Conservation (phyloP, 2,797 vertebrate species). For the Sebastes kiyomatsui region DNA sequence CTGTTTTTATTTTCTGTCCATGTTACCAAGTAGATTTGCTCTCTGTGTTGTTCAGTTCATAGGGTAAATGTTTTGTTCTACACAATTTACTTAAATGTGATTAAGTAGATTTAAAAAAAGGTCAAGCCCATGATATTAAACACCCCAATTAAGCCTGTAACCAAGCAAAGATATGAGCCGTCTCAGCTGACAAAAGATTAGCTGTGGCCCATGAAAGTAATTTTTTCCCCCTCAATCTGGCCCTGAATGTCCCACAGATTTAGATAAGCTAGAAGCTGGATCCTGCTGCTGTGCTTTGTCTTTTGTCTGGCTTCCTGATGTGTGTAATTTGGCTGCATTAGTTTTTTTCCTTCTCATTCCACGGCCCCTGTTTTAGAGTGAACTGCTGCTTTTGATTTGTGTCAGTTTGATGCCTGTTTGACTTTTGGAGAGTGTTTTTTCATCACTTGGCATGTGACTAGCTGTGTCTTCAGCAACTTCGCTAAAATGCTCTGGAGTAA, state of each 20-base stretch:
- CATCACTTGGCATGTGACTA: neutral
- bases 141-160: conserved; percentile 5
- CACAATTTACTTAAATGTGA: conserved; percentile 1
- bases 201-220: conserved; percentile 3
- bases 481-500: neutral
- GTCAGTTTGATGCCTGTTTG: conserved; percentile 34
- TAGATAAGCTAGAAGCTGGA: conserved; percentile 26
- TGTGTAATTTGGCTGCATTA: conserved; percentile 30
- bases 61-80: conserved; percentile 1
- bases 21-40: conserved; percentile 21
- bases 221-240: neutral
- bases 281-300: conserved; percentile 19
- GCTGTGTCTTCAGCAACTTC: neutral
- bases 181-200: conserved; percentile 16
- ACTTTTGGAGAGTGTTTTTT: neutral
- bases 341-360: neutral
- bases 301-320: conserved; percentile 4
- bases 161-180: neutral
- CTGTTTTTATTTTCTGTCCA: conserved; percentile 45
- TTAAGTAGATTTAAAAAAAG: conserved; percentile 7
- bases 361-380: conserved; percentile 18
- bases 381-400: conserved; percentile 40
- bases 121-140: conserved; percentile 2
- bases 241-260: conserved; percentile 12
- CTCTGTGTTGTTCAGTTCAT: conserved; percentile 26